phyloP scores from a whole-genome alignment of 2,888 invertebrate genomes.

The Diloba caeruleocephala region DNA sequence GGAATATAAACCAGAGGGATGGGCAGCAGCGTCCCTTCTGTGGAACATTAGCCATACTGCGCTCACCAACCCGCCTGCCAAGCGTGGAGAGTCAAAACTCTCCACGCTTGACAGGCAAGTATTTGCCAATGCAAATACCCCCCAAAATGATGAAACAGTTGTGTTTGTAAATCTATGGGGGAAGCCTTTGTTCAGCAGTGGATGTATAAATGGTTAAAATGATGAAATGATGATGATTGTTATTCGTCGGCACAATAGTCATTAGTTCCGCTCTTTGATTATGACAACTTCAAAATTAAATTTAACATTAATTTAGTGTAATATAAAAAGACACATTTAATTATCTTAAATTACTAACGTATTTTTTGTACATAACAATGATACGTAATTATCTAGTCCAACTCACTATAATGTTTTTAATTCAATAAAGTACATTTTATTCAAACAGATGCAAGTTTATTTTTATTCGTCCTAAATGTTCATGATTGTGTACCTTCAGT shows the following conservation, averaged over 20 bases:
- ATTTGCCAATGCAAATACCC: too few species aligned
- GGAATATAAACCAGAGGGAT: too few species aligned
- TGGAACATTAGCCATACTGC: too few species aligned
- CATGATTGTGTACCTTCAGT: constrained; percentile 49
- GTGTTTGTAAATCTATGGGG: too few species aligned
- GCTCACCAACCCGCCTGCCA: too few species aligned
- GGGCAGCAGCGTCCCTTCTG: too few species aligned
- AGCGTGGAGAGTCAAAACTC: too few species aligned
- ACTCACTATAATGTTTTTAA: constrained; percentile 12
- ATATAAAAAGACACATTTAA: not conserved
- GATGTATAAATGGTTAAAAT: too few species aligned
- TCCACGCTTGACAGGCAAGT: too few species aligned
- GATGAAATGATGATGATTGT: too few species aligned
- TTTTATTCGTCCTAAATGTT: constrained; percentile 37
- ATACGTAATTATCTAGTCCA: not conserved
- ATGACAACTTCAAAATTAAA: constrained; percentile 22
- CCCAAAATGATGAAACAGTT: too few species aligned
- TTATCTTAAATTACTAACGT: not conserved
- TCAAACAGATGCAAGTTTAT: constrained; percentile 20
- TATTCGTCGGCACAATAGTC: constrained; percentile 10
- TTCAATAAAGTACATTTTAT: constrained; percentile 28
- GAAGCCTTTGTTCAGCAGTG: too few species aligned
- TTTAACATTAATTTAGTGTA: constrained; percentile 14
- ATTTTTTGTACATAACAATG: not conserved
- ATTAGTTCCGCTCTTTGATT: constrained; percentile 46